Base-by-base conservation (phyloP, 2,888 invertebrate genomes). In the Andrena bicolor region DNA sequence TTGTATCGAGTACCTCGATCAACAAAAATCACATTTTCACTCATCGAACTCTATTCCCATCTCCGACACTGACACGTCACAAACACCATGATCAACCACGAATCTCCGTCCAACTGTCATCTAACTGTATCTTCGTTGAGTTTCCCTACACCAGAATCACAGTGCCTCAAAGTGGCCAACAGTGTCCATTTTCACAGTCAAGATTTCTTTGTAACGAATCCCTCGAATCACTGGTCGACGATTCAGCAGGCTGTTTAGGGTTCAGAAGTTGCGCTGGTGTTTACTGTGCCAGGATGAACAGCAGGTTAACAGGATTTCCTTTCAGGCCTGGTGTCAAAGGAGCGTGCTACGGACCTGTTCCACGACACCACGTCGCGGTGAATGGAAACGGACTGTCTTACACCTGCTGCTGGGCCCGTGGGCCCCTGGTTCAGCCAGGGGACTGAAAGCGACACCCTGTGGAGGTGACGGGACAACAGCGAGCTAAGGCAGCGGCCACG, bases 371-470 rank as follows among this genome's bases (percentile, higher is more conserved):
- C 80, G 68, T 73, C 61, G 74, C 82, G 76, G 87, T 84, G 87
- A 87, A 88, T 87, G 87, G 87, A 68, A 80, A 75, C 74, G 53
- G 23, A 68, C 70, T 76, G 86, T 89, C 85, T 86, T 89, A 85
- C 86, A 88, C 86, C 87, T 88, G 89, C 80, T 70, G 60, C 41
- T 16, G 81, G 86, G 85, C 80, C 85, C 82, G 68, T 72, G 82
- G 88, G 83, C 64, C 90, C 82, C 71, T 16, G 69, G 28, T 69
- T 76, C 86, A 66, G 56, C 73, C 73, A 76, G 80, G 82, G 81
- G 83, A 86, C 86, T 80, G 86, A 86, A 85, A 89, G 88, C 80
- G 88, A 88, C 89, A 89, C 90, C 84, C 79, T n/a, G 76, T 75
- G 80, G 78, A 82, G 75, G 82, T 83, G 70, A 78, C 70, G 75